Base-by-base conservation (phyloP, 2,797 vertebrate species). In the Epinephelus malabaricus region DNA sequence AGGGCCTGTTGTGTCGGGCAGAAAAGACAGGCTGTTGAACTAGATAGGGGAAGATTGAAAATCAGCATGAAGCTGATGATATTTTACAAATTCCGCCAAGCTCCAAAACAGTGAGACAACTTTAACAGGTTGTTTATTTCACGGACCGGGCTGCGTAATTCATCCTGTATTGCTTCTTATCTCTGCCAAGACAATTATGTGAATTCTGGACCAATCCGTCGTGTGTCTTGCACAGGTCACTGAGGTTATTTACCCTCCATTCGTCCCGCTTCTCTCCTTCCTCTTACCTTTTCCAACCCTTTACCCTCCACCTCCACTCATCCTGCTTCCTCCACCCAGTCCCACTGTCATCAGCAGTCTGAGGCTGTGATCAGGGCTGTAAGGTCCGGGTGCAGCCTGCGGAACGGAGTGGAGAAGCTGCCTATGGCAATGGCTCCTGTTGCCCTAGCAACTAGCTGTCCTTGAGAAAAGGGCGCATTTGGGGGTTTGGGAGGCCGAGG, bases 391-490 rank as follows among this genome's bases (percentile, higher is more conserved):
- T 89, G 91, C 94, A 92, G 89, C 86, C 88, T 94, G 92, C 82
- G 81, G 89, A 95, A 94, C 92, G 73, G 86, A 90, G 84, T 58
- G 51, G 90, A 81, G 90, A 90, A 86, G 89, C 90, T 86, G 90
- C 88, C 93, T 83, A 90, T 90, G 83, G 91, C 92, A 92, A 91
- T 92, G 71, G 92, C 90, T 91, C 85, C 77, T 69, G 95, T 95
- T 96, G 90, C 95, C 95, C 83, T 93, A 90, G 94, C 93, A 96
- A 95, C 95, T 78, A 85, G 73, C 91, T 84, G 95, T 95, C 95
- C 95, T 95, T 95, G 94, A 92, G 90, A 92, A 92, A 92, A 94
- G 94, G 93, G 82, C 85, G 53, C 78, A 34, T 94, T 92, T 70
- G 82, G 82, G 83, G 65, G 78, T 88, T 90, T 91, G 79, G 84